Evolutionary conservation across 2,797 vertebrate genomes (phyloP).

Genomic region (Jordanella pulchra): DNA sequence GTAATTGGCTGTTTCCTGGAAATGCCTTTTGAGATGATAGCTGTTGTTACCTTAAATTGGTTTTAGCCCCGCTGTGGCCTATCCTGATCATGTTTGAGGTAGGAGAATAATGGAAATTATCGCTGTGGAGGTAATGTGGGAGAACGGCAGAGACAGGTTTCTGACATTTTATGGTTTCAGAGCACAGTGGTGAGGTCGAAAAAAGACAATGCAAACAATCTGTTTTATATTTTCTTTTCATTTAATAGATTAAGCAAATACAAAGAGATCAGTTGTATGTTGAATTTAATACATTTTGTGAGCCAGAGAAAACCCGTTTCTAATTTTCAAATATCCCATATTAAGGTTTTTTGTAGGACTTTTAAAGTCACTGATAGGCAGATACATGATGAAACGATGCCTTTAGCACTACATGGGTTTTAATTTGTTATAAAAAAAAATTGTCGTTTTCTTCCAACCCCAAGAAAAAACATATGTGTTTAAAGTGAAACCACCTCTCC

Average conservation of each 20-base stretch:
- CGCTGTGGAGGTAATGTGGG: not conserved
- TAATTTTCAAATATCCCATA: too few relatives aligned
- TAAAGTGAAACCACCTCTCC: too few relatives aligned
- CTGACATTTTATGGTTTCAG: conserved; percentile 12
- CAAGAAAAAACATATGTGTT: too few relatives aligned
- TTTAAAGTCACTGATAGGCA: too few relatives aligned
- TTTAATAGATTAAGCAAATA: not conserved
- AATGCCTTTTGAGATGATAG: conserved; percentile 45
- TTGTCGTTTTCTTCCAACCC: too few relatives aligned
- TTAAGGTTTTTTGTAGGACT: too few relatives aligned
- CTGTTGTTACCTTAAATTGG: conserved; percentile 43
- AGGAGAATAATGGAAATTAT: conserved; percentile 20
- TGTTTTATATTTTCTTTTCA: not conserved
- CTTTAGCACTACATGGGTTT: too few relatives aligned
- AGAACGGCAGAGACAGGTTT: not conserved
- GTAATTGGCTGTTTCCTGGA: conserved; percentile 44
- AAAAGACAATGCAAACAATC: not conserved
- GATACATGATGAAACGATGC: too few relatives aligned
- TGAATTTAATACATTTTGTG: not conserved
- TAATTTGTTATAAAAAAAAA: too few relatives aligned
- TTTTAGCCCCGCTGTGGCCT: conserved; percentile 27
- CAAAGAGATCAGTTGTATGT: not conserved
- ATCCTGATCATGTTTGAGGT: conserved; percentile 24
- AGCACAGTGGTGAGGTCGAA: not conserved
- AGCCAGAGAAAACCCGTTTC: not conserved